Percentiles rank a stretch among this genome's conserved stretches.
These are phyloP conservation scores for Dinoponera quadriceps DNA, from an alignment of 1,140 invertebrate genomes.

Conservation along the genomic window DNA sequence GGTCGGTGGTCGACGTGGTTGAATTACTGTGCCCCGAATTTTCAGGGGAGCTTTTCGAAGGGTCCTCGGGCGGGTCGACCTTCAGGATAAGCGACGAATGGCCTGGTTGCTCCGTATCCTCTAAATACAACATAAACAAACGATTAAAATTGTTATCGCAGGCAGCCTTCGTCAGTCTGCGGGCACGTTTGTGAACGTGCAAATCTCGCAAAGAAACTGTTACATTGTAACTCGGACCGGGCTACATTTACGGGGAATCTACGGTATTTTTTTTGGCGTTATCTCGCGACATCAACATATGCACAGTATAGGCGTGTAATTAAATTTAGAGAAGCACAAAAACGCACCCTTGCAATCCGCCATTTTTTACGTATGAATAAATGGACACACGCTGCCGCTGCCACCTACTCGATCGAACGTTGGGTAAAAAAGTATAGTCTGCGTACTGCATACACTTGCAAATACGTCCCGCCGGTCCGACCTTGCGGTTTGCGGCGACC, in stretches of 20 bases:
- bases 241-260: background rate
- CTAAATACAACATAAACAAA: slow-evolving; percentile 73
- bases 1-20: background rate
- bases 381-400: slow-evolving; percentile 43
- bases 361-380: slow-evolving; percentile 81
- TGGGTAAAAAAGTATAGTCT: too few relatives aligned
- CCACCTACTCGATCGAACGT: slow-evolving; percentile 45
- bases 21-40: slow-evolving; percentile 79
- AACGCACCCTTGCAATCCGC: slow-evolving; percentile 84
- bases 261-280: slow-evolving; percentile 34
- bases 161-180: slow-evolving; percentile 20
- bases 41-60: slow-evolving; percentile 66
- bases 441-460: too few relatives aligned
- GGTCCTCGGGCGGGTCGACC: slow-evolving; percentile 79
- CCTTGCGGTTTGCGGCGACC: too few relatives aligned
- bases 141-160: slow-evolving; percentile 60
- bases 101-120: slow-evolving; percentile 75
- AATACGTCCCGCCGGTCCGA: too few relatives aligned
- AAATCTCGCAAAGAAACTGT: background rate
- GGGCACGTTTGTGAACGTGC: background rate
- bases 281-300: slow-evolving; percentile 20
- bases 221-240: background rate
- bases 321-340: slow-evolving; percentile 73
- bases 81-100: slow-evolving; percentile 78
- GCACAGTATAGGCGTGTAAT: slow-evolving; percentile 65